Percentiles rank a stretch among this genome's conserved stretches.
Conservation (phyloP, 2,113 vertebrate genomes). For the Gymnogyps californianus region DNA sequence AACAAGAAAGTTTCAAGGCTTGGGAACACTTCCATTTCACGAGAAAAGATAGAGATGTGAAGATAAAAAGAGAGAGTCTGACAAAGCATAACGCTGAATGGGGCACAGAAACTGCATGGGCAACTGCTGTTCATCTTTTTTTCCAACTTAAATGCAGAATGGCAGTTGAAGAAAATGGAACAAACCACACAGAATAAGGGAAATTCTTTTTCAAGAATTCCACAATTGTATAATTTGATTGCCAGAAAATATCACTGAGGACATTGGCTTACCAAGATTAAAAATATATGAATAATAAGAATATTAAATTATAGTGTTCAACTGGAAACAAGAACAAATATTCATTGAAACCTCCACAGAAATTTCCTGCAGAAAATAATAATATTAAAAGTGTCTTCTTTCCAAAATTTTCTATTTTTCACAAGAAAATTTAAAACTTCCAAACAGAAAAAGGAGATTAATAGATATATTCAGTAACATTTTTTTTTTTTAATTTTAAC, state of each 20-base stretch:
- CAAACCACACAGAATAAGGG: neutral
- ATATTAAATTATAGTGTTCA: slow-evolving; percentile 47
- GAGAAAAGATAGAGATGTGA: rapidly evolving
- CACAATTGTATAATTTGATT: slow-evolving; percentile 44
- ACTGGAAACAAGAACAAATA: slow-evolving; percentile 1
- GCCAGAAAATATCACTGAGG: slow-evolving; percentile 33
- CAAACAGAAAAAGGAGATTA: neutral
- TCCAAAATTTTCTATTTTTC: slow-evolving; percentile 7
- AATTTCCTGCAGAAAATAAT: neutral
- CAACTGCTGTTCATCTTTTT: neutral
- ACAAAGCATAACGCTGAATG: neutral
- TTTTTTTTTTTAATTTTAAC: neutral
- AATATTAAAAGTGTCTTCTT: neutral
- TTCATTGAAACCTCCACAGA: neutral
- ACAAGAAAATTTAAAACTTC: neutral
- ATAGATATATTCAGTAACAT: neutral
- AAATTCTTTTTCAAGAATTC: slow-evolving; percentile 41
- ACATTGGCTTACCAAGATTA: slow-evolving; percentile 23
- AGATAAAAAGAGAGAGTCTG: neutral
- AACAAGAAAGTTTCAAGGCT: neutral
- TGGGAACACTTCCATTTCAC: neutral
- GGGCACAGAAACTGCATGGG: neutral
- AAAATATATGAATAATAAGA: slow-evolving; percentile 33
- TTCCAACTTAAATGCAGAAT: neutral
- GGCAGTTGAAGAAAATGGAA: neutral